These are phyloP conservation scores for Atherinomorus stipes DNA, from an alignment of 2,113 vertebrate genomes.

Conservation along the genomic window DNA sequence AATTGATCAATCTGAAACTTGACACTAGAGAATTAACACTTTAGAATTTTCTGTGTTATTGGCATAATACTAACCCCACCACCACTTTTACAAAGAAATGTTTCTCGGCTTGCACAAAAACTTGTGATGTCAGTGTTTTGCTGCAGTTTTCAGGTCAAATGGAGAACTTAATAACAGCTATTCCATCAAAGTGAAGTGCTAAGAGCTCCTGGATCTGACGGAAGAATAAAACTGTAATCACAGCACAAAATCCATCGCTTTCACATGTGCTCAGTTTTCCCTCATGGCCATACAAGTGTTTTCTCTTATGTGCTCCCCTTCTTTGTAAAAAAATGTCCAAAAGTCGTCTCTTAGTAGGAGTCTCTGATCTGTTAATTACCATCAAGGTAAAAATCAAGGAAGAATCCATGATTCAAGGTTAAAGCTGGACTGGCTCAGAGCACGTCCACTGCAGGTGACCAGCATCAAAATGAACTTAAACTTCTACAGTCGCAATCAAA, in stretches of 20 bases:
- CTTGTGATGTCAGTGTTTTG: background rate
- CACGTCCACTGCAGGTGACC: too few species aligned
- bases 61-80: background rate
- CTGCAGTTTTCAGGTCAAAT: too few species aligned
- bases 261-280: background rate
- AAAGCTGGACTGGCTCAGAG: background rate
- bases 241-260: background rate
- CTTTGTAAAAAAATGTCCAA: background rate
- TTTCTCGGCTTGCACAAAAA: background rate
- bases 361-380: too few species aligned
- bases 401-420: background rate
- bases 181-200: background rate
- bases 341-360: too few species aligned
- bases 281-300: background rate
- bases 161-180: accelerated
- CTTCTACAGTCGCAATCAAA: too few species aligned
- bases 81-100: background rate
- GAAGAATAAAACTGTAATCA: background rate
- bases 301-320: background rate
- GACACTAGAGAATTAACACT: too few species aligned
- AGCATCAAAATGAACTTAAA: too few species aligned
- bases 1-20: too few species aligned
- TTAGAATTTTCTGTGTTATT: too few species aligned
- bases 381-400: too few species aligned
- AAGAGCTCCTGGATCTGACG: accelerated